Percentiles rank a stretch among this genome's conserved stretches.
phyloP scores from a whole-genome alignment of 2,888 invertebrate species.

The Sycophila texana region DNA sequence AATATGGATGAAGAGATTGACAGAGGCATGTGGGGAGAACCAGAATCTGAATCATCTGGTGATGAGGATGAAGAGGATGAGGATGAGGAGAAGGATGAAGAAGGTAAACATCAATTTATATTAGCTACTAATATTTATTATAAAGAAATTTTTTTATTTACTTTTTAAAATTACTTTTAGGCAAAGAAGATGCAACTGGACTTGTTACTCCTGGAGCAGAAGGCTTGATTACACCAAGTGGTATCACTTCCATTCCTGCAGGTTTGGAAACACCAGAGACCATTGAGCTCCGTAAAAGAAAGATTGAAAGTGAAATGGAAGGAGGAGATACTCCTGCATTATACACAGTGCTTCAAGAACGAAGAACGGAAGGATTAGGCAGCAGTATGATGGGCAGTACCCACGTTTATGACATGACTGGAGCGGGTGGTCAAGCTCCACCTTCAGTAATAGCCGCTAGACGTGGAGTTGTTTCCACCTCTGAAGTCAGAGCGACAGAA shows the following conservation, averaged over 20 bases:
- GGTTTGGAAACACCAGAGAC: conserved; percentile 99
- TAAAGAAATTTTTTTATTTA: background rate
- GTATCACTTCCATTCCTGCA: conserved; percentile 91
- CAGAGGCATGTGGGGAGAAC: conserved; percentile 96
- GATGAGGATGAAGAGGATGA: conserved; percentile 83
- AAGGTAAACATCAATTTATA: conserved; percentile 61
- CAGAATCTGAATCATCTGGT: conserved; percentile 80
- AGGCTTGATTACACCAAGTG: conserved; percentile 95
- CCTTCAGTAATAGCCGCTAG: conserved; percentile 76
- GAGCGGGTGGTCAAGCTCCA: conserved; percentile 79
- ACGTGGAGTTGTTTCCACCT: conserved; percentile 72
- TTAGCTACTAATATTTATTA: background rate
- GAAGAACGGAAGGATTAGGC: conserved; percentile 91
- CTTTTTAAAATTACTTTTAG: conserved; percentile 54
- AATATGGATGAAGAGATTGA: conserved; percentile 91
- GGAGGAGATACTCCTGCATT: conserved; percentile 95
- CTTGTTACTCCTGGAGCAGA: conserved; percentile 92
- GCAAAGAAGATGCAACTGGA: conserved; percentile 85
- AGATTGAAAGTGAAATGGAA: conserved; percentile 97
- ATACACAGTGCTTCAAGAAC: conserved; percentile 97
- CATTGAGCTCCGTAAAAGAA: conserved; percentile 97
- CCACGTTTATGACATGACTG: conserved; percentile 96
- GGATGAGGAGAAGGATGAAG: conserved; percentile 78
- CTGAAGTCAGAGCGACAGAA: conserved; percentile 70
- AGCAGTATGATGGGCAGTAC: conserved; percentile 98